Evolutionary conservation across 2,113 vertebrate species (phyloP).

Genomic region (Coreoperca whiteheadi): DNA sequence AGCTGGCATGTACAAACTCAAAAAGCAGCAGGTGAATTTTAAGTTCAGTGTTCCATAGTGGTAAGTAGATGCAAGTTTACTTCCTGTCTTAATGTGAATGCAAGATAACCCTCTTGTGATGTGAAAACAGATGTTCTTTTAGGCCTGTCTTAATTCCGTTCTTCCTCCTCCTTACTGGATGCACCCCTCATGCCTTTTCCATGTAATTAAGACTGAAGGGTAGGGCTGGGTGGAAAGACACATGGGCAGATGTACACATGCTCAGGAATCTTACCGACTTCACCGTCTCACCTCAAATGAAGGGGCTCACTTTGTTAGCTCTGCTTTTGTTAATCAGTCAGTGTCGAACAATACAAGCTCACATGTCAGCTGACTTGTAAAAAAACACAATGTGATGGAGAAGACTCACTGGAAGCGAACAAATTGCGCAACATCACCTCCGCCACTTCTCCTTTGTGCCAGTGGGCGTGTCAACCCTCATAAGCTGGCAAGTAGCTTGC

Average conservation of each 20-base stretch:
- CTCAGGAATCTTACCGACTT: conserved; percentile 8
- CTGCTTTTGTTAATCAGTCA: not conserved
- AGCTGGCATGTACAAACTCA: conserved; percentile 6
- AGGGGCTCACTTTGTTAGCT: not conserved
- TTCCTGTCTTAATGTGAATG: not conserved
- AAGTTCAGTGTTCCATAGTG: not conserved
- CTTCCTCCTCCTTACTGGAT: conserved; percentile 4
- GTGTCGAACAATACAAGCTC: not conserved
- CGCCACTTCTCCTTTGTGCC: not conserved
- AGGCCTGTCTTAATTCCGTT: conserved; percentile 19
- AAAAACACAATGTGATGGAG: not conserved
- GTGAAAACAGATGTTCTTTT: conserved; percentile 45
- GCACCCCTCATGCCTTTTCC: conserved; percentile 4
- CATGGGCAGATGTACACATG: conserved; percentile 11
- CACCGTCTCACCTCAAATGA: conserved; percentile 16
- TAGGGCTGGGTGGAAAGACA: conserved; percentile 2
- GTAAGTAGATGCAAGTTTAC: conserved; percentile 1
- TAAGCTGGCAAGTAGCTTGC: not conserved
- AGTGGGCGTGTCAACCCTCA: not conserved
- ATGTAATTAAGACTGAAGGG: conserved; percentile 23
- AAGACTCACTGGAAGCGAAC: too few species aligned
- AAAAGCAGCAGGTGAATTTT: not conserved
- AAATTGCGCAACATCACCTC: not conserved
- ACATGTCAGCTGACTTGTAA: not conserved
- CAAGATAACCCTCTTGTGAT: not conserved